phyloP scores from a whole-genome alignment of 2,797 vertebrate species.

The Pelochelys cantorii region DNA sequence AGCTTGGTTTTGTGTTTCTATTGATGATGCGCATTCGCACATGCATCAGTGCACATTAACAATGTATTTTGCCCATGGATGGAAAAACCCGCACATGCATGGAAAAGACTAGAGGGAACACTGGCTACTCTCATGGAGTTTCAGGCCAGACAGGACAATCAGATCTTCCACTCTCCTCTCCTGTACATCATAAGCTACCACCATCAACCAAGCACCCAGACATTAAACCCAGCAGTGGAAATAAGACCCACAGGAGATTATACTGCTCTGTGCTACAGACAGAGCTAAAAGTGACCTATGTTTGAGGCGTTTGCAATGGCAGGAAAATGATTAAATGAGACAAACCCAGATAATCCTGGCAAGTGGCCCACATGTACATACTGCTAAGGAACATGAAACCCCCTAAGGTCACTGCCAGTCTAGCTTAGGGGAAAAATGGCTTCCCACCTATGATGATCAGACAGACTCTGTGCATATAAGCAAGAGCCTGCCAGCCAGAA shows the following conservation, averaged over 20 bases:
- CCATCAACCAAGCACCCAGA: background rate
- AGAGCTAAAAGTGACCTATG: background rate
- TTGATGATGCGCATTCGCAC: too few relatives aligned
- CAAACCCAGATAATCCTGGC: background rate
- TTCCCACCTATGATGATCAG: background rate
- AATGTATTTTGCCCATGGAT: too few relatives aligned
- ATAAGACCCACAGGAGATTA: background rate
- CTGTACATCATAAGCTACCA: background rate
- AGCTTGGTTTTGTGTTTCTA: too few relatives aligned
- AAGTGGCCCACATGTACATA: background rate
- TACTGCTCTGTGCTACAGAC: background rate
- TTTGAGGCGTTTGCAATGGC: background rate
- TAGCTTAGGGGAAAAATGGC: background rate
- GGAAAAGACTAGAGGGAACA: too few relatives aligned
- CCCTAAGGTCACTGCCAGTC: background rate
- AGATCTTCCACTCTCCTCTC: background rate
- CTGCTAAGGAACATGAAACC: background rate
- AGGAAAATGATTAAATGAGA: background rate
- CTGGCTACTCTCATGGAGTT: background rate
- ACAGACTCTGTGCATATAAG: background rate
- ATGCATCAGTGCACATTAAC: too few relatives aligned
- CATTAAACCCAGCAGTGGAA: background rate
- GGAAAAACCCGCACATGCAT: too few relatives aligned
- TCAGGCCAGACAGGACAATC: background rate
- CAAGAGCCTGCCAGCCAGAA: background rate